Conservation (phyloP, 2,113 vertebrate species). For the Aegypius monachus region DNA sequence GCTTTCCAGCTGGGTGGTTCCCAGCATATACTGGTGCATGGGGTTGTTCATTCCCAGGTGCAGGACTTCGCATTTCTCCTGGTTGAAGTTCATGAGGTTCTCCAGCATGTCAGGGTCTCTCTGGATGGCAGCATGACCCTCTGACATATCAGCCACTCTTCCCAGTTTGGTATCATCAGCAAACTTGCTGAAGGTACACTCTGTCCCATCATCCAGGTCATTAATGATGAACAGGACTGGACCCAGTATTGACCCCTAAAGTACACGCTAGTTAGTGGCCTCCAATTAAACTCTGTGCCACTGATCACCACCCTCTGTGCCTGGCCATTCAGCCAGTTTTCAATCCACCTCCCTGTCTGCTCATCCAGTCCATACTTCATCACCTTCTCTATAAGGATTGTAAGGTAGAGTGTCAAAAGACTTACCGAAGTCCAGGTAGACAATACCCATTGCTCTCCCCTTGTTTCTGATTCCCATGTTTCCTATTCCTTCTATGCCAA, state of each 20-base stretch:
- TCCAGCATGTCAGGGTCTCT: not conserved
- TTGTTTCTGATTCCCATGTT: not conserved
- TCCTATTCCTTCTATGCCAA: not conserved
- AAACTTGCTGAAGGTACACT: not conserved
- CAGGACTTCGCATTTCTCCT: not conserved
- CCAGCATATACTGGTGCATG: not conserved
- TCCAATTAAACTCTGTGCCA: not conserved
- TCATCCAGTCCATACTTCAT: not conserved
- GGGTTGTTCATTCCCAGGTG: not conserved
- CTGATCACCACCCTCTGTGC: not conserved
- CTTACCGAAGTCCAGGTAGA: not conserved
- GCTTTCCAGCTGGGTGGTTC: not conserved
- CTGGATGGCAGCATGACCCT: not conserved
- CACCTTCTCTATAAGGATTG: not conserved
- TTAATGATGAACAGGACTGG: not conserved
- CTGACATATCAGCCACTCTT: not conserved
- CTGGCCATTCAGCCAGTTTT: not conserved
- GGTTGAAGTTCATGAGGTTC: not conserved
- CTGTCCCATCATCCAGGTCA: not conserved
- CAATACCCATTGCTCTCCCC: not conserved
- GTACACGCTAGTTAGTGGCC: not conserved
- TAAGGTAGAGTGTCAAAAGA: not conserved
- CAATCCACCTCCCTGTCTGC: not conserved
- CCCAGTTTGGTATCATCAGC: not conserved
- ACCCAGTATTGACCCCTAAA: not conserved